Evolutionary conservation across 53 echinoderm and acorn worm species (phyloP), one percentile per base, ranked within the genome.

Genomic region (Luidia sarsii): DNA sequence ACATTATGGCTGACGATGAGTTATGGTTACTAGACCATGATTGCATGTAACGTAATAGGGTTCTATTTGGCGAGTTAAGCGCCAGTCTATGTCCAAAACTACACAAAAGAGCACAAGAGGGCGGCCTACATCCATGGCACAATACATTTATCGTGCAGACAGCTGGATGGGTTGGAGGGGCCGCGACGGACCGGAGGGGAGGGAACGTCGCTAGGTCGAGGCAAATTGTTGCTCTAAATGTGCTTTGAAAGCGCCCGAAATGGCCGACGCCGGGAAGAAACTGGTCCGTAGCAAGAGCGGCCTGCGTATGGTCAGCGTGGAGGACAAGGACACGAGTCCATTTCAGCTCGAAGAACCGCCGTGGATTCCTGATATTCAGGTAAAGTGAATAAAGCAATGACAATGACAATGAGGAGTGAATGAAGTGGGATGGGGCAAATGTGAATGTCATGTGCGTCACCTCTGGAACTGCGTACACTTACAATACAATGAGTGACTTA

Each of bases 331-430:
- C 59, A 86, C 84, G 15, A 99, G 99, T 60, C 99, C 99, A 29
- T 99, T 99, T 77, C 86, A 94, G 60, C 70, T 99, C 14, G 83
- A 91, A 68, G 99, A 99, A 41, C 99, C 99, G n/a, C 89, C 91
- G 1, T 99, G 99, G 99, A 84, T 99, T 29, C 99, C 97, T 70
- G 99, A 99, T 68, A 86, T 89, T 35, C 91, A 97, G 89, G 97
- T 97, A 84, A 57, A n/a, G n/a, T n/a, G n/a, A n/a, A n/a, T n/a
- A n/a, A n/a, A n/a, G n/a, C n/a, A n/a, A n/a, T n/a, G n/a, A n/a
- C n/a, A n/a, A n/a, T n/a, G n/a, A n/a, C n/a, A n/a, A n/a, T n/a
- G n/a, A n/a, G n/a, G n/a, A n/a, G n/a, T n/a, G n/a, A n/a, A n/a
- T n/a, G n/a, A n/a, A n/a, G n/a, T n/a, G n/a, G n/a, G n/a, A n/a